Evolutionary conservation across 1,140 invertebrate species (phyloP).

Genomic region (Coptotermes formosanus): DNA sequence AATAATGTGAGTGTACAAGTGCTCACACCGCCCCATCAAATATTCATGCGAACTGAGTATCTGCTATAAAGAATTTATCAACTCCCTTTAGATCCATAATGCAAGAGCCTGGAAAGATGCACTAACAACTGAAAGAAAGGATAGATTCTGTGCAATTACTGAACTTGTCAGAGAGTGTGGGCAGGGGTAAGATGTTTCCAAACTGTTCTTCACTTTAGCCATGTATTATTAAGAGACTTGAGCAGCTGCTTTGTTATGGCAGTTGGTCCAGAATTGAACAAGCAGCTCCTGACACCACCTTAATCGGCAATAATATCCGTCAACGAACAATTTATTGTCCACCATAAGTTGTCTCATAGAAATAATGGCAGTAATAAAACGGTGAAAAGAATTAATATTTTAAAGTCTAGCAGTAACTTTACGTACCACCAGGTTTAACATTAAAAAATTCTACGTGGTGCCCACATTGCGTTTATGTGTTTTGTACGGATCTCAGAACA

Average conservation of each 20-base stretch:
- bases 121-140: not conserved
- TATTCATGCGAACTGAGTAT: slow-evolving; percentile 18
- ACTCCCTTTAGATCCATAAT: slow-evolving; percentile 11
- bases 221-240: not conserved
- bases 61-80: slow-evolving; percentile 17
- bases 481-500: too few species aligned
- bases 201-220: not conserved
- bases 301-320: too few species aligned
- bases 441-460: too few species aligned
- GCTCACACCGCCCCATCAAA: not conserved
- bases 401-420: too few species aligned
- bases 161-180: not conserved
- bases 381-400: too few species aligned
- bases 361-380: too few species aligned
- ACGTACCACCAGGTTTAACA: too few species aligned
- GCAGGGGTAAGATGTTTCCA: not conserved
- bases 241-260: not conserved
- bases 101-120: not conserved
- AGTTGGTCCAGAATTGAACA: not conserved
- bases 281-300: too few species aligned
- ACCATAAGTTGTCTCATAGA: too few species aligned
- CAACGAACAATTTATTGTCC: too few species aligned
- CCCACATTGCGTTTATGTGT: too few species aligned
- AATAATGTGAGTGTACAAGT: slow-evolving; percentile 9
- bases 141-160: not conserved